phyloP scores from a whole-genome alignment of 2,797 vertebrate species.

The Lagodon rhomboides region DNA sequence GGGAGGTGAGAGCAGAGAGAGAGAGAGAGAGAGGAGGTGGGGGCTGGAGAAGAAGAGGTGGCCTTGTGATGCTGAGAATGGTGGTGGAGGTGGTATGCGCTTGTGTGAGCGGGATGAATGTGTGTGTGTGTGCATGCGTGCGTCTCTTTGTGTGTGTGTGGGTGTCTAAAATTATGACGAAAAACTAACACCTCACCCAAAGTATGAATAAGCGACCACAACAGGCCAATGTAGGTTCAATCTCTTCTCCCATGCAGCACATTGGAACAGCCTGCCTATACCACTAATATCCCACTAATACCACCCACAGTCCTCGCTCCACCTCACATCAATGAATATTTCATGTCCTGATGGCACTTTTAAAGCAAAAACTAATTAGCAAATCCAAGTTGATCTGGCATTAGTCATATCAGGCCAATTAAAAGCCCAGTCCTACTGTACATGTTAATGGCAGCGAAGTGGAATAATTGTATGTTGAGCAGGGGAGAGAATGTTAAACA shows the following conservation, averaged over 20 bases:
- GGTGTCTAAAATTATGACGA: conserved; percentile 79
- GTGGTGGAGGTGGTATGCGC: conserved; percentile 57
- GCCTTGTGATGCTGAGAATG: conserved; percentile 75
- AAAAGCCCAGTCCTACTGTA: conserved; percentile 85
- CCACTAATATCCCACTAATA: conserved; percentile 85
- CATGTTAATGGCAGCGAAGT: conserved; percentile 87
- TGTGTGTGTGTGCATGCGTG: conserved; percentile 35
- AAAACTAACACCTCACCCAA: conserved; percentile 80
- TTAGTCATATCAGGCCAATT: conserved; percentile 88
- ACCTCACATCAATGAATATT: conserved; percentile 88
- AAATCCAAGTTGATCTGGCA: conserved; percentile 89
- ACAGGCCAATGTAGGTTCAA: conserved; percentile 79
- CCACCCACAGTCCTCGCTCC: conserved; percentile 83
- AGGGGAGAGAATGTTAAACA: conserved; percentile 89
- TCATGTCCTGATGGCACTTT: conserved; percentile 88
- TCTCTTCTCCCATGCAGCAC: conserved; percentile 69
- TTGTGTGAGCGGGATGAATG: conserved; percentile 42
- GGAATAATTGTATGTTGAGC: conserved; percentile 89
- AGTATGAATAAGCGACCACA: conserved; percentile 82
- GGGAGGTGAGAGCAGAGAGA: conserved; percentile 46
- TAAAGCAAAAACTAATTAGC: conserved; percentile 88
- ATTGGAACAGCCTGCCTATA: conserved; percentile 73
- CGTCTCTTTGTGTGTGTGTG: conserved; percentile 54
- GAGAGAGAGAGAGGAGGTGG: conserved; percentile 44
- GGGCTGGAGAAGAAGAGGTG: conserved; percentile 68